Percentiles rank a stretch among this genome's conserved stretches.
Conservation (phyloP, 37 sponge, comb jelly and placozoan genomes). For the Ephydatia muelleri region DNA sequence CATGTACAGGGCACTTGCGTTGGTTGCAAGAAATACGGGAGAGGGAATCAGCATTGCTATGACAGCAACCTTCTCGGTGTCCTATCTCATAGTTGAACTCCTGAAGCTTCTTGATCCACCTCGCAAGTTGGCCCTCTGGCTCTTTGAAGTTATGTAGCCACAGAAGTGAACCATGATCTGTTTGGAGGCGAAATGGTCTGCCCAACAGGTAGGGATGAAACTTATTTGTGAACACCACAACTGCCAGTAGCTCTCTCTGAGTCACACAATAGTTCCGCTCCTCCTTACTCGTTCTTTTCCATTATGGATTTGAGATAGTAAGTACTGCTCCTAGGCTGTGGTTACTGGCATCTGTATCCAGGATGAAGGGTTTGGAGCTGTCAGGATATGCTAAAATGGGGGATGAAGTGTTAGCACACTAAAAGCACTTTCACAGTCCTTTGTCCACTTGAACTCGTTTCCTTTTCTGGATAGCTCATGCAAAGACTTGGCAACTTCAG, state of each 20-base stretch:
- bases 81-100: slow-evolving; percentile 4
- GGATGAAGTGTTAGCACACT: not conserved
- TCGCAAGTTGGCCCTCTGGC: slow-evolving; percentile 13
- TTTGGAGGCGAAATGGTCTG: not conserved
- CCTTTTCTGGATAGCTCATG: slow-evolving; percentile 21
- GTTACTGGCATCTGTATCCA: slow-evolving; percentile 56
- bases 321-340: slow-evolving; percentile 45
- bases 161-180: not conserved
- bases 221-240: slow-evolving; percentile 22
- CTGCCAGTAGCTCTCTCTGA: slow-evolving; percentile 22
- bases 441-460: slow-evolving; percentile 32
- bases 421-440: slow-evolving; percentile 27
- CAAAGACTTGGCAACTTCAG: slow-evolving; percentile 31
- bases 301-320: slow-evolving; percentile 27
- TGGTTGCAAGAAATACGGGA: not conserved
- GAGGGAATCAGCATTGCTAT: slow-evolving; percentile 4
- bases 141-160: slow-evolving; percentile 18
- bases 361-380: slow-evolving; percentile 16
- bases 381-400: slow-evolving; percentile 35
- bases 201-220: slow-evolving; percentile 21
- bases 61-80: not conserved
- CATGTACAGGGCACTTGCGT: not conserved
- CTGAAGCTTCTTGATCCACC: slow-evolving; percentile 9
- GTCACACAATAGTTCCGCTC: slow-evolving; percentile 35
- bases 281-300: slow-evolving; percentile 32